These are phyloP conservation scores for Laodelphax striatellus DNA, from an alignment of 1,140 invertebrate genomes.

Conservation along the genomic window DNA sequence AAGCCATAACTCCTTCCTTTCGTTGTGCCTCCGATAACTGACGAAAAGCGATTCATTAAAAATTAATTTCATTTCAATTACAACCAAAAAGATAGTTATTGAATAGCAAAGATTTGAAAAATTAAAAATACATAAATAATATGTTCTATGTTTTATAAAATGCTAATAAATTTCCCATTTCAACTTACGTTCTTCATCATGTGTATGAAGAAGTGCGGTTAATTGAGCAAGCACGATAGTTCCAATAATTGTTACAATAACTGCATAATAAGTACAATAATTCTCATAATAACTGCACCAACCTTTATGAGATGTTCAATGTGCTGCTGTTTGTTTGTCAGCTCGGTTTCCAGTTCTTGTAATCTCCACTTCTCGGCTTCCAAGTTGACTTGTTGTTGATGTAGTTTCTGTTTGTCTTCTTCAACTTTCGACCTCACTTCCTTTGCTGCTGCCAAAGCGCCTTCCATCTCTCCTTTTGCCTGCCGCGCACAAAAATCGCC, in stretches of 20 bases:
- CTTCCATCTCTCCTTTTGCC: slow-evolving; percentile 3
- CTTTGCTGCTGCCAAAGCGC: neutral
- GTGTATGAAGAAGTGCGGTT: neutral
- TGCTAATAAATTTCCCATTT: neutral
- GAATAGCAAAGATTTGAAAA: neutral
- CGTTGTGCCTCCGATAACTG: neutral
- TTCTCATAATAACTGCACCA: too few relatives aligned
- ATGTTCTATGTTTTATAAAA: neutral
- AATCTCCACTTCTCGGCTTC: neutral
- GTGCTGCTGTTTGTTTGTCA: neutral
- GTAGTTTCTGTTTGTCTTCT: neutral
- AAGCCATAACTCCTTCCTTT: slow-evolving; percentile 2
- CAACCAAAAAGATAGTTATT: too few relatives aligned
- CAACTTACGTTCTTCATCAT: neutral
- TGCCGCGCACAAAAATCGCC: neutral
- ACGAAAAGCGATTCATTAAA: neutral
- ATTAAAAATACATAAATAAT: too few relatives aligned
- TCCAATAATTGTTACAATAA: too few relatives aligned
- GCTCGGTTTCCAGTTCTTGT: neutral
- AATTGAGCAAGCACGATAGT: too few relatives aligned
- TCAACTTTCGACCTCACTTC: neutral
- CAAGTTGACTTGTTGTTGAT: neutral
- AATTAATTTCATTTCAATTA: neutral
- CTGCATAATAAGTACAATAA: too few relatives aligned
- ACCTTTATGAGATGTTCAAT: neutral